Conservation (phyloP, 1,140 invertebrate genomes). For the Venustaconcha ellipsiformis region DNA sequence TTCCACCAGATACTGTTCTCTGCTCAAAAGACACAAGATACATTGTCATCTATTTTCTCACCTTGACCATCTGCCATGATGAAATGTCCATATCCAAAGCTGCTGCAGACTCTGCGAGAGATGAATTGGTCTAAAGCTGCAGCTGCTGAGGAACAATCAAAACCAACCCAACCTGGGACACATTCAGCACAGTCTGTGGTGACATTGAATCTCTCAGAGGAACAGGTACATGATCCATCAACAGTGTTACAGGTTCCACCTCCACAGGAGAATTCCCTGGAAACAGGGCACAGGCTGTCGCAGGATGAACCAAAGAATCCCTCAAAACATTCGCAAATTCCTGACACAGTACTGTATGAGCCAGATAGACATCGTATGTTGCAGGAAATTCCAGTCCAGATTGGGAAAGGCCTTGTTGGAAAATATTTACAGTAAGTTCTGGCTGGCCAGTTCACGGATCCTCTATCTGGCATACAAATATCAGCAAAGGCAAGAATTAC, state of each 20-base stretch:
- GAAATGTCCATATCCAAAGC: conserved; percentile 36
- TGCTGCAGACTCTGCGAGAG: conserved; percentile 14
- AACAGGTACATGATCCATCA: conserved; percentile 34
- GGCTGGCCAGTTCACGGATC: conserved; percentile 16
- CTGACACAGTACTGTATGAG: no score
- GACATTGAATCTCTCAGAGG: conserved; percentile 23
- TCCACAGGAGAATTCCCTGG: conserved; percentile 24
- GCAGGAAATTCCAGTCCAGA: no score
- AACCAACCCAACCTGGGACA: conserved; percentile 32
- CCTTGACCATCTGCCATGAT: conserved; percentile 43
- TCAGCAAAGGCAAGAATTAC: conserved; percentile 1
- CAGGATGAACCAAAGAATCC: conserved; percentile 36
- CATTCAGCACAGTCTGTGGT: conserved; percentile 29
- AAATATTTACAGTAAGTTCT: conserved; percentile 25
- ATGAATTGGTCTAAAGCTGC: conserved; percentile 12
- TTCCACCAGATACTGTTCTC: no score
- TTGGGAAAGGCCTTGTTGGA: no score
- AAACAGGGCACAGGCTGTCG: conserved; percentile 25
- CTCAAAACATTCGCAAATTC: conserved; percentile 24
- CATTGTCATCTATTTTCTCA: no score
- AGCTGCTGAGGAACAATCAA: conserved; percentile 28
- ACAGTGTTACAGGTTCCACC: conserved; percentile 21
- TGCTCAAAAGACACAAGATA: no score
- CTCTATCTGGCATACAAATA: conserved; percentile 12
- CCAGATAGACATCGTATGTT: no score